phyloP scores from a whole-genome alignment of 2,888 invertebrate genomes.

The Hemaris fuciformis region DNA sequence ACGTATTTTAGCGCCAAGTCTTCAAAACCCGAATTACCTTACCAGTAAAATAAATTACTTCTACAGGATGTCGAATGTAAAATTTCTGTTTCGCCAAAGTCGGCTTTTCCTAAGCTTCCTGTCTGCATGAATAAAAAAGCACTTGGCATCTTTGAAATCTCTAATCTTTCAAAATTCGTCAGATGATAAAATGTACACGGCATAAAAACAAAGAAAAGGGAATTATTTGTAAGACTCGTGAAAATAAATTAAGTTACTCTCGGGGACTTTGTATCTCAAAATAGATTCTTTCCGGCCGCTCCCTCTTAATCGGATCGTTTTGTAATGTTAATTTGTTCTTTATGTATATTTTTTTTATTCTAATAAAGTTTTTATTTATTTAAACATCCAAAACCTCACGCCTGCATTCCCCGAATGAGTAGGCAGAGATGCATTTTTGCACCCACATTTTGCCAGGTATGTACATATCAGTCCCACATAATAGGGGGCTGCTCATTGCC shows the following conservation, averaged over 20 bases:
- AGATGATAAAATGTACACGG: neutral
- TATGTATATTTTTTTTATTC: neutral
- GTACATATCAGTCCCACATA: too few relatives aligned
- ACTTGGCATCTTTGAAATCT: neutral
- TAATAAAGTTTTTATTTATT: neutral
- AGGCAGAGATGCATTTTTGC: too few relatives aligned
- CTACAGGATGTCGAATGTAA: neutral
- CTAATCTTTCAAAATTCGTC: slow-evolving; percentile 1
- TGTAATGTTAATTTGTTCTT: neutral
- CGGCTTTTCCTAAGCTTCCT: neutral
- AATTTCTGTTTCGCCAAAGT: too few relatives aligned
- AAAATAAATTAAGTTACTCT: neutral
- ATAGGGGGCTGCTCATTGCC: too few relatives aligned
- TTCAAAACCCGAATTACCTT: too few relatives aligned
- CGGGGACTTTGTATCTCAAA: neutral
- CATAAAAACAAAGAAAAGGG: neutral
- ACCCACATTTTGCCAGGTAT: too few relatives aligned
- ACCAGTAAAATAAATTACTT: too few relatives aligned
- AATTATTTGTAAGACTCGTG: neutral
- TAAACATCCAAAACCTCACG: neutral
- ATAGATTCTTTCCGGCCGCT: neutral
- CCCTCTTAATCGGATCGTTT: neutral
- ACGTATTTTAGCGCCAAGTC: too few relatives aligned
- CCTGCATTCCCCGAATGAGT: too few relatives aligned
- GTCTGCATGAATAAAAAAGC: neutral